Base-by-base conservation (phyloP, 2,113 vertebrate genomes). In the Verasper variegatus region DNA sequence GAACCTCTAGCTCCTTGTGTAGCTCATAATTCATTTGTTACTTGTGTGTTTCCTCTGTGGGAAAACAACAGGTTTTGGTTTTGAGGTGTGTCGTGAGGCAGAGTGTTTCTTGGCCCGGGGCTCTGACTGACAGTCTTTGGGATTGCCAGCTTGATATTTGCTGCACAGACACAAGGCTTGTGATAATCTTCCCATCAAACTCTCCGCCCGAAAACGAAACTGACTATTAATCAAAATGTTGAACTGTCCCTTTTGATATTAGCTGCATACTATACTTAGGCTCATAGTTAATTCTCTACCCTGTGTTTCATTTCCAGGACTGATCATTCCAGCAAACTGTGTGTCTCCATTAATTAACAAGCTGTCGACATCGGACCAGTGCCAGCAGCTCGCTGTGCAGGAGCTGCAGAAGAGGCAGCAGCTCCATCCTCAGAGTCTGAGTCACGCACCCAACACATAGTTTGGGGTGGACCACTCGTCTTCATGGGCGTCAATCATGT, bases 341-440 rank as follows among this genome's bases (percentile, higher is more conserved):
- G 97, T 98, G 51, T 96, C 96, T 0, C 95, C 97, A 17, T 92
- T 99, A 21, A 94, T 96, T n/a, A 97, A 97, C 88, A 97, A 98
- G 92, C 94, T 99, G 73, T 99, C 97, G 0, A 98, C 97, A 0
- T 99, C 98, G 7, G 97, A 99, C 95, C 98, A 98, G 94, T 96
- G 95, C 17, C 98, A 99, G 56, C 97, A 99, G 94, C 95, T 98
- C 1, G 97, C 97, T 0, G 97, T 99, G 57, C 97, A 98, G 74
- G 97, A 98, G 94, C 97, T 97, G 74, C 97, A 99, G 93, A 97
- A 98, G 52, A 97, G 97, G 95, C 98, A 98, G 89, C 98, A 98
- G 94, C 97, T 97, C 37, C 98, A 99, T 91, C 98, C 98, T 0
- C 98, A 99, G 86, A 99, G 98, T 91, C 94, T 99, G 89, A 95